Evolutionary conservation across 2,113 vertebrate species (phyloP).

Genomic region (Callionymus lyra): DNA sequence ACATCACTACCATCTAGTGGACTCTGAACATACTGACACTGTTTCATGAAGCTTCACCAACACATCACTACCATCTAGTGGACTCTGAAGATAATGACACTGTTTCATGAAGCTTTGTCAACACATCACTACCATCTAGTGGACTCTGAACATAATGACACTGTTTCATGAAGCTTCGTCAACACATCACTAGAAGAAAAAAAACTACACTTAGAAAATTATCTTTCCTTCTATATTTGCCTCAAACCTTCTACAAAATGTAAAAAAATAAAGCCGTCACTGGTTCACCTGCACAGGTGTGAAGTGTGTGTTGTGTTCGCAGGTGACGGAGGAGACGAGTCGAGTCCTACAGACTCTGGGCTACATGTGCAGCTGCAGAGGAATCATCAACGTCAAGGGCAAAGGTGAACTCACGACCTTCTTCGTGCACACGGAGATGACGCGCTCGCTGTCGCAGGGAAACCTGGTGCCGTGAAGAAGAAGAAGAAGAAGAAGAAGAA

Average conservation of each 20-base stretch:
- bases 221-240: background rate
- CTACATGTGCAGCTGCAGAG: constrained; percentile 88
- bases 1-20: no score
- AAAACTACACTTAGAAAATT: background rate
- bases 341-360: constrained; percentile 78
- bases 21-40: no score
- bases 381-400: constrained; percentile 96
- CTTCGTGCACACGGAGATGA: constrained; percentile 95
- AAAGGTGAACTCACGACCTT: constrained; percentile 95
- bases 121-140: no score
- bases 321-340: constrained; percentile 91
- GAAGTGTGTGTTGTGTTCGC: constrained; percentile 12
- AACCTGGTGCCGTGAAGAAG: constrained; percentile 57
- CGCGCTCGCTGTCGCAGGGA: constrained; percentile 85
- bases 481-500: no score
- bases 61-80: no score
- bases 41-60: no score
- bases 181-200: background rate
- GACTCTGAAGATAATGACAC: no score
- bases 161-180: no score
- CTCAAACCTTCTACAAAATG: no score
- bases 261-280: no score
- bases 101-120: no score
- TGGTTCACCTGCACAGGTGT: background rate
- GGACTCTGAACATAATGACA: no score